Evolutionary conservation across 1,140 invertebrate genomes (phyloP).

Genomic region (Bombus fervidus): DNA sequence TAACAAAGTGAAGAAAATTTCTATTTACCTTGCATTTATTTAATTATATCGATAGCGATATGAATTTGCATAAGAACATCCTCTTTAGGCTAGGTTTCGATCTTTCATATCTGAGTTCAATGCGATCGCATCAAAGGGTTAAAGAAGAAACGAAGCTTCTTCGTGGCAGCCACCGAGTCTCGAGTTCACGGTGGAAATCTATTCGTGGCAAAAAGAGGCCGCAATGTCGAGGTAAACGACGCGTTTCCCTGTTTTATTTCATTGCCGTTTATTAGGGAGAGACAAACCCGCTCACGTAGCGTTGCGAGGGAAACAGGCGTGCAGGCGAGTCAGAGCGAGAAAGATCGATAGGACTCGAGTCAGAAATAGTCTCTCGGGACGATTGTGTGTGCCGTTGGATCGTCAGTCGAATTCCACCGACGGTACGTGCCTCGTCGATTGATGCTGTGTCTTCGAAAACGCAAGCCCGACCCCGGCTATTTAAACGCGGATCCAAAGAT

Average conservation of each 20-base stretch:
- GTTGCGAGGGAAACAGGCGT: constrained; percentile 10
- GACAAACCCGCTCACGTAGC: background rate
- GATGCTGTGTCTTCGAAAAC: constrained; percentile 33
- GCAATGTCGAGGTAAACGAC: constrained; percentile 48
- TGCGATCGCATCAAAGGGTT: too few relatives aligned
- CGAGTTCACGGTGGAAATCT: constrained; percentile 18
- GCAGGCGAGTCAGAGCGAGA: background rate
- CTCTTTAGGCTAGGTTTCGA: too few relatives aligned
- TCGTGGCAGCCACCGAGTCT: background rate
- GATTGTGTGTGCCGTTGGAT: constrained; percentile 43
- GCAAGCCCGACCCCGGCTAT: constrained; percentile 19
- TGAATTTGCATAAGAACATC: too few relatives aligned
- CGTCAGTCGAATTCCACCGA: constrained; percentile 54
- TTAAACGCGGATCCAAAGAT: constrained; percentile 19
- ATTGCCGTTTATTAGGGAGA: constrained; percentile 23
- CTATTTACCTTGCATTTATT: too few relatives aligned
- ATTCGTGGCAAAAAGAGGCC: constrained; percentile 8
- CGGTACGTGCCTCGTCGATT: constrained; percentile 46
- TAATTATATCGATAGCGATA: too few relatives aligned
- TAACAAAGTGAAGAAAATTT: too few relatives aligned
- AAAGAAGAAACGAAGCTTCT: too few relatives aligned
- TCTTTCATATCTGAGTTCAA: too few relatives aligned
- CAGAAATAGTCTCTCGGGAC: constrained; percentile 48
- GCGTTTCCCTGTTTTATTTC: constrained; percentile 32
- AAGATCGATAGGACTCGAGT: constrained; percentile 45